Conservation (phyloP, 2,797 vertebrate genomes). For the Kryptolebias ocellatus region DNA sequence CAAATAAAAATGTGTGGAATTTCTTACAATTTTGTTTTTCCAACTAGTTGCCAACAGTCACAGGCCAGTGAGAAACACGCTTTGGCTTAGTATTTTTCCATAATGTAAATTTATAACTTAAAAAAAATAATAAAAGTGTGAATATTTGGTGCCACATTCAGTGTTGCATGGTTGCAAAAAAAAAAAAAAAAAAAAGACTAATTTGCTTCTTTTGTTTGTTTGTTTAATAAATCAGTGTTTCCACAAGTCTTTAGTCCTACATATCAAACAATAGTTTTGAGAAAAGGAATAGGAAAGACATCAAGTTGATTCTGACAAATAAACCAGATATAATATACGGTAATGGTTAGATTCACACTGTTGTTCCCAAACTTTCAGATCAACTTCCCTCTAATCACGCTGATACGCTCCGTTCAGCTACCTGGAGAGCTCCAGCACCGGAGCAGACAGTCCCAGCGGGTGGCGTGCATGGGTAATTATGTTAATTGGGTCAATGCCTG, state of each 20-base stretch:
- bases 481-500: constrained; percentile 65
- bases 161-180: too few species aligned
- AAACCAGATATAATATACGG: not conserved
- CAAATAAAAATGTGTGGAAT: too few species aligned
- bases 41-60: too few species aligned
- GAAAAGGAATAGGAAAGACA: not conserved
- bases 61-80: too few species aligned
- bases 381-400: constrained; percentile 50
- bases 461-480: constrained; percentile 35
- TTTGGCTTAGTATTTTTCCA: too few species aligned
- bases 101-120: too few species aligned
- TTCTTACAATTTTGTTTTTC: too few species aligned
- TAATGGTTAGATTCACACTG: not conserved
- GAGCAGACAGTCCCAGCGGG: constrained; percentile 42
- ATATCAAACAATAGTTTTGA: not conserved
- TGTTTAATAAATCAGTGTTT: not conserved
- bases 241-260: not conserved
- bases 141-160: too few species aligned
- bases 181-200: too few species aligned
- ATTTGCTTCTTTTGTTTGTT: not conserved
- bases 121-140: too few species aligned
- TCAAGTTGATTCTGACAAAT: not conserved
- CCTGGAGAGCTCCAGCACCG: constrained; percentile 29
- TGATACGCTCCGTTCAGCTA: constrained; percentile 23
- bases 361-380: constrained; percentile 43